These are phyloP conservation scores for Drosophila eugracilis DNA, from an alignment of 1,140 invertebrate species.

Conservation along the genomic window DNA sequence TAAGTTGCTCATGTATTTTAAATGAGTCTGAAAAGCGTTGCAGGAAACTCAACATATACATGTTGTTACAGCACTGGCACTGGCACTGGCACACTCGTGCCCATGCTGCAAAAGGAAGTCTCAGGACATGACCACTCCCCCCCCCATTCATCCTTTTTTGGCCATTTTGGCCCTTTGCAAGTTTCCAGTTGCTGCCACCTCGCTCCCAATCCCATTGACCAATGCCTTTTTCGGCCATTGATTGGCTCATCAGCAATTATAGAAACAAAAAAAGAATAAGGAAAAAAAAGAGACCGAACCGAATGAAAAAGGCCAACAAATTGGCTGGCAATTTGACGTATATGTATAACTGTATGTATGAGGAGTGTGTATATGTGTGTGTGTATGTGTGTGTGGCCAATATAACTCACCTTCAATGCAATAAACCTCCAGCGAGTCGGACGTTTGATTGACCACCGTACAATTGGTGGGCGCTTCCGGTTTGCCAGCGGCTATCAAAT, in stretches of 20 bases:
- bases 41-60: conserved; percentile 68
- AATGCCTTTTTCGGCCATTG: conserved; percentile 56
- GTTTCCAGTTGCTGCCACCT: too few species aligned
- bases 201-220: too few species aligned
- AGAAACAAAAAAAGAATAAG: conserved; percentile 37
- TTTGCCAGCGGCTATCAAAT: conserved; percentile 91
- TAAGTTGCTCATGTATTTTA: conserved; percentile 84
- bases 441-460: conserved; percentile 91
- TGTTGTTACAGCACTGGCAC: conserved; percentile 33
- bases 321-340: conserved; percentile 52
- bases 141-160: not conserved
- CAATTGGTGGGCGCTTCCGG: conserved; percentile 93
- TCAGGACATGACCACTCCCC: conserved; percentile 23
- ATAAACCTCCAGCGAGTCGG: conserved; percentile 91
- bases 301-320: conserved; percentile 48
- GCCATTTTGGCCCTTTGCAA: not conserved
- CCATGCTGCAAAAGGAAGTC: conserved; percentile 45
- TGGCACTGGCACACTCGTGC: conserved; percentile 25
- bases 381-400: conserved; percentile 9
- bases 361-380: not conserved
- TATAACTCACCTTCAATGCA: conserved; percentile 87
- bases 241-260: conserved; percentile 82
- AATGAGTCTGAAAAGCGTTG: conserved; percentile 82
- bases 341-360: conserved; percentile 8
- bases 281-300: not conserved